Base-by-base conservation (phyloP, 1,140 invertebrate genomes). In the Drosophila melanogaster region DNA sequence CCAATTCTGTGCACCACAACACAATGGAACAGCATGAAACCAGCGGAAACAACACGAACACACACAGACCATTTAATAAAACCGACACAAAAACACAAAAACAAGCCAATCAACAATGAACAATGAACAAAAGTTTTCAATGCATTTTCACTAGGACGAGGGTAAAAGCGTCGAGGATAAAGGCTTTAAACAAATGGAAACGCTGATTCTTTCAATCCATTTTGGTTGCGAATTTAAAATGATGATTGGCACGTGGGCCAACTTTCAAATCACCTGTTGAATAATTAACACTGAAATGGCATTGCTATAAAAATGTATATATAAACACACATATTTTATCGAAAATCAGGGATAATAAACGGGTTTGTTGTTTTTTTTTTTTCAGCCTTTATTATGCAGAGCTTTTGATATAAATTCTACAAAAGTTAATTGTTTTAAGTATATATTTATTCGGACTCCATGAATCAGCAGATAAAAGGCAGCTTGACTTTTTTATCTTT, bases 11-110 rank as follows among this genome's bases (percentile, higher is more conserved):
- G 41, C 11, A 44, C 53, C n/a, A n/a, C 24, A 57, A 33, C 54
- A 55, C 30, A 44, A 35, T 26, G 37, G 12, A 38, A 22, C 41
- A 24, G 19, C 38, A 8, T 2, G 8, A 1, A 12, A 47, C 5
- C 14, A 41, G 6, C 40, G 10, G n/a, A 12, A 19, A 8, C 41
- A 15, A 4, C 3, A 8, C 2, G n/a, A 17, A 11, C 10, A 30
- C 10, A 30, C 33, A 35, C 40, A 49, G 46, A 49, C 26, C 47
- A 33, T 50, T 54, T 54, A 54, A 62, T 62, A 30, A 35, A 54
- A 33, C 50, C 17, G 37, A 49, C 58, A 61, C 58, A 61, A 19
- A 33, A 50, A 47, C 58, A 61, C 58, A 53, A 40, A 41, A 51
- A 43, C 47, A 53, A 43, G 37, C 15, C 30, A 51, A 35, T 35